phyloP scores from a whole-genome alignment of 1,140 invertebrate species.

The Lasaia peninsularis region DNA sequence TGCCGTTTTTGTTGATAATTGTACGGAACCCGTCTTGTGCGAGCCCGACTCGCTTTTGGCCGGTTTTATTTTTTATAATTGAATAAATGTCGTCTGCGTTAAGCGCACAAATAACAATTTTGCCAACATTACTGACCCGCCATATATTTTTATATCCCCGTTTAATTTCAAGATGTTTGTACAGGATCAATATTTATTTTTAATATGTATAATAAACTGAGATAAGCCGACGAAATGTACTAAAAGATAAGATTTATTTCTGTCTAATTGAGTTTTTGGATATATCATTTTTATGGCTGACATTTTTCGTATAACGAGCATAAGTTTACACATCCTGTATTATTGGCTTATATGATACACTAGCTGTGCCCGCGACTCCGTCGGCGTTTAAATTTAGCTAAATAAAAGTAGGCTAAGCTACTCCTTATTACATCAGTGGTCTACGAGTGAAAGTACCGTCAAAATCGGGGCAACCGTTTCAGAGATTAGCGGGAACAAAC shows the following conservation, averaged over 20 bases:
- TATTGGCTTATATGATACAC: not conserved
- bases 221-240: conserved; percentile 2
- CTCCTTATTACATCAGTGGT: too few species aligned
- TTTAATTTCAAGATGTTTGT: conserved; percentile 8
- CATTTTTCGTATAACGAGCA: not conserved
- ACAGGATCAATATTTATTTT: conserved; percentile 4
- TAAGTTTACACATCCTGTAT: not conserved
- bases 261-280: not conserved
- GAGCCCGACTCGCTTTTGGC: too few species aligned
- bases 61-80: too few species aligned
- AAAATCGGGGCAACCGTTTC: too few species aligned
- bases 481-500: too few species aligned
- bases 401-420: too few species aligned
- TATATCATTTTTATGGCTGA: conserved; percentile 4
- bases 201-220: not conserved
- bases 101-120: not conserved
- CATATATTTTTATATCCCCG: not conserved
- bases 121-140: not conserved
- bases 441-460: too few species aligned
- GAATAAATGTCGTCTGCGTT: too few species aligned
- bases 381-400: too few species aligned
- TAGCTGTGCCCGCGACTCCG: too few species aligned
- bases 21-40: too few species aligned
- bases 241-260: conserved; percentile 8
- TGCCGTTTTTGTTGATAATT: too few species aligned